Evolutionary conservation across 2,797 vertebrate genomes (phyloP), one percentile per base, ranked within the genome.

Genomic region (Dendrocincla fuliginosa): DNA sequence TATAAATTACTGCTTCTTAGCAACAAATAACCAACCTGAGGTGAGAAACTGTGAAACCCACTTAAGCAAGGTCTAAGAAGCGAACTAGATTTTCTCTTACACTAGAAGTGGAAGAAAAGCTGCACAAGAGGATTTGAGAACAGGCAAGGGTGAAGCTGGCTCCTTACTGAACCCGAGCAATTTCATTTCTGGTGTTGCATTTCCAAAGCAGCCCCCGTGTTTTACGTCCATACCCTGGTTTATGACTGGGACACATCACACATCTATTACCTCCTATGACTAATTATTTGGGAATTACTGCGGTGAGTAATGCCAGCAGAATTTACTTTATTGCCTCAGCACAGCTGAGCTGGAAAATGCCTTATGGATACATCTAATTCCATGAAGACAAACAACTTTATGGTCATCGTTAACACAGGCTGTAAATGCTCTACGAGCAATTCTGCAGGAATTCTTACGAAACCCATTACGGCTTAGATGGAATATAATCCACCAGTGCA

Each of bases 221-320:
- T 92, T 77, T 68, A 78, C 11, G 12, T 27, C 68, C 24, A 5
- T 11, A 27, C n/a, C 49, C 23, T 1, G 2, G 44, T 53, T 92
- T 77, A 39, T 28, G 52, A 68, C 18, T 27, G 84, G 92, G 78
- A 67, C 74, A 61, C 19, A 35, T 67, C 74, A 47, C 76, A 44
- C 71, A 68, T 61, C 61, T 24, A 57, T 70, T 83, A 79, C 49
- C 68, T 50, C 30, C 25, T 20, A 60, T 25, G 60, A 87, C 60
- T 74, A 76, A 89, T 94, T 89, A 90, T 80, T 77, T 81, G 81
- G 71, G 71, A 89, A 92, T 91, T 87, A 75, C 65, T 74, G 35
- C 0, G 0, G 37, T 42, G 41, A 84, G 52, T 80, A 87, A 84
- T 2, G 28, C 8, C 32, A 92, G 68, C 35, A 57, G 63, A 80